A percentile compares a stretch with the other conserved stretches of the same genome.
Evolutionary conservation across 2,113 vertebrate genomes (phyloP).

Genomic region (Arizona elegans): DNA sequence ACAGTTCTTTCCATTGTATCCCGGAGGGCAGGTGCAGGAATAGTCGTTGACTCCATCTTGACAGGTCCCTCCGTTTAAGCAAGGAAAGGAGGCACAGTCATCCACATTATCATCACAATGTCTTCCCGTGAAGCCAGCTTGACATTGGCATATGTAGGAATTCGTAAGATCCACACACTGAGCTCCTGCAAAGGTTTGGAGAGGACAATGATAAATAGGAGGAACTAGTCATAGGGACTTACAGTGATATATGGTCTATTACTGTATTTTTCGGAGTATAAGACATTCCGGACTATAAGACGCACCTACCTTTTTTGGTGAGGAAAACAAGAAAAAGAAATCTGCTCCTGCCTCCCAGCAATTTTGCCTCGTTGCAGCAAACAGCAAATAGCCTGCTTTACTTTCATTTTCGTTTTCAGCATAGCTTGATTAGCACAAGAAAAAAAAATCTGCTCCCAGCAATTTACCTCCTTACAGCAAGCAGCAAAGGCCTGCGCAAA

Average conservation of each 20-base stretch:
- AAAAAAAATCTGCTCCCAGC: too few species aligned
- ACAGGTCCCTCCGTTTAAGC: conserved; percentile 90
- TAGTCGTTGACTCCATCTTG: conserved; percentile 84
- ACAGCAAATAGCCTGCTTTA: too few species aligned
- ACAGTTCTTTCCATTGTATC: conserved; percentile 93
- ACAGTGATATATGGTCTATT: neutral
- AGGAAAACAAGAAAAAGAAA: too few species aligned
- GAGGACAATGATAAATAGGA: neutral
- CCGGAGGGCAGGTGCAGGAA: conserved; percentile 90
- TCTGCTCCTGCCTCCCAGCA: too few species aligned
- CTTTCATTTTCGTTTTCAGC: too few species aligned
- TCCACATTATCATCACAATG: conserved; percentile 85
- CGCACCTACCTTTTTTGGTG: too few species aligned
- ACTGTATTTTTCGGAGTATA: too few species aligned
- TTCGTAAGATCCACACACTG: conserved; percentile 90
- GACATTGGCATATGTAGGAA: conserved; percentile 90
- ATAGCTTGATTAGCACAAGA: too few species aligned
- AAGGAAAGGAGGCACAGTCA: conserved; percentile 84
- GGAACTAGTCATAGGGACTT: neutral
- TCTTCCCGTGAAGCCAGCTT: conserved; percentile 85
- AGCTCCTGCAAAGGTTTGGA: conserved; percentile 74
- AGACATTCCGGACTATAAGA: too few species aligned
- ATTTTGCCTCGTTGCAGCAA: too few species aligned
- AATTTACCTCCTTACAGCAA: too few species aligned
- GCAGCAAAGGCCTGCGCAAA: too few species aligned